These are phyloP conservation scores for Dolomedes plantarius DNA, from an alignment of 2,888 invertebrate genomes.

Conservation along the genomic window DNA sequence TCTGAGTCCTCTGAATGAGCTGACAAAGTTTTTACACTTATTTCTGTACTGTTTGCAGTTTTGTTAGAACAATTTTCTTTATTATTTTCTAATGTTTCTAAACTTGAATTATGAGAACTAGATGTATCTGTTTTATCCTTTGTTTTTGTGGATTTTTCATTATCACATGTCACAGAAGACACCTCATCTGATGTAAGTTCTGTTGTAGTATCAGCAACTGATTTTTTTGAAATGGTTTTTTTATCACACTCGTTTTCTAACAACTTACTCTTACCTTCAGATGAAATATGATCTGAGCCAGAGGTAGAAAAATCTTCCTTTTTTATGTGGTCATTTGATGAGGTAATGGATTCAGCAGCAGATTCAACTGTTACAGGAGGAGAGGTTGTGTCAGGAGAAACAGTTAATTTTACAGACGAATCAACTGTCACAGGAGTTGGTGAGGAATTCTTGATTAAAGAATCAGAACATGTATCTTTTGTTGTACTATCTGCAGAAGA, in stretches of 20 bases:
- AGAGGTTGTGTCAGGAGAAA: conserved; percentile 47
- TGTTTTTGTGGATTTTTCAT: conserved; percentile 10
- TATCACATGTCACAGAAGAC: conserved; percentile 25
- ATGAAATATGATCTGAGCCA: conserved; percentile 24
- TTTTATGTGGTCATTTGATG: conserved; percentile 18
- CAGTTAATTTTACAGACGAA: conserved; percentile 38
- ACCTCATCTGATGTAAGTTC: conserved; percentile 23
- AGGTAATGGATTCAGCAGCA: conserved; percentile 20
- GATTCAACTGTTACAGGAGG: conserved; percentile 1
- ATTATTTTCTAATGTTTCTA: neutral
- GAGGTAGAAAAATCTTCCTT: conserved; percentile 23
- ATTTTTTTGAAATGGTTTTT: conserved; percentile 29
- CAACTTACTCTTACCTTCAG: neutral
- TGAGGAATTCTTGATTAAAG: conserved; percentile 26
- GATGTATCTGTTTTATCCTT: conserved; percentile 3
- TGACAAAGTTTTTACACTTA: conserved; percentile 23
- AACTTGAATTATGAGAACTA: neutral
- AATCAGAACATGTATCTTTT: conserved; percentile 37
- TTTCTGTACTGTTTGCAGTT: conserved; percentile 11
- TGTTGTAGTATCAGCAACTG: conserved; percentile 47
- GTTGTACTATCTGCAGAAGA: conserved; percentile 63
- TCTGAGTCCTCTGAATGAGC: conserved; percentile 43
- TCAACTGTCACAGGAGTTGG: conserved; percentile 12
- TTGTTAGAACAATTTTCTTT: conserved; percentile 17
- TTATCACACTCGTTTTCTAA: conserved; percentile 19